Conservation (phyloP, 2,113 vertebrate genomes). For the Colius striatus region DNA sequence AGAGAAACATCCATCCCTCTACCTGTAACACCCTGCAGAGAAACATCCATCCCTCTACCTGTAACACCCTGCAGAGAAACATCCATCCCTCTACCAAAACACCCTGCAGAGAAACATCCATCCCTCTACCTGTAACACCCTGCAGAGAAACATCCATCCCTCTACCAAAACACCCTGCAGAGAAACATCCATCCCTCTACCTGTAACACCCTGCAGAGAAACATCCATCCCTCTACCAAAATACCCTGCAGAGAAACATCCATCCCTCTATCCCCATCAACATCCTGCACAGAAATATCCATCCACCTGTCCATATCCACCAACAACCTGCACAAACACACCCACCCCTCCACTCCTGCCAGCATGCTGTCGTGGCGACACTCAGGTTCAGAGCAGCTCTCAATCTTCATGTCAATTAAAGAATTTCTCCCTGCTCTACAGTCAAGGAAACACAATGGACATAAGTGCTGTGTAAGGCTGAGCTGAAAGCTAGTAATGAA, state of each 20-base stretch:
- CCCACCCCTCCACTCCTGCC: background rate
- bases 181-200: background rate
- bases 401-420: no score
- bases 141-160: background rate
- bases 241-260: background rate
- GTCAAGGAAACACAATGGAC: background rate
- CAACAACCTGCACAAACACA: background rate
- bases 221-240: background rate
- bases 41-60: background rate
- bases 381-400: background rate
- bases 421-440: background rate
- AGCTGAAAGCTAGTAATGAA: accelerated
- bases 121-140: background rate
- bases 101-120: no score
- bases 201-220: background rate
- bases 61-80: background rate
- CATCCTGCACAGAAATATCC: background rate
- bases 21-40: background rate
- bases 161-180: no score
- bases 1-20: no score
- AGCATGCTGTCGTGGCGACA: background rate
- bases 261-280: background rate
- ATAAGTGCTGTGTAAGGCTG: background rate
- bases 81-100: no score
- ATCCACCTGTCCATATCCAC: background rate